phyloP scores from a whole-genome alignment of 2,888 invertebrate species.

The Nemoura dubitans region DNA sequence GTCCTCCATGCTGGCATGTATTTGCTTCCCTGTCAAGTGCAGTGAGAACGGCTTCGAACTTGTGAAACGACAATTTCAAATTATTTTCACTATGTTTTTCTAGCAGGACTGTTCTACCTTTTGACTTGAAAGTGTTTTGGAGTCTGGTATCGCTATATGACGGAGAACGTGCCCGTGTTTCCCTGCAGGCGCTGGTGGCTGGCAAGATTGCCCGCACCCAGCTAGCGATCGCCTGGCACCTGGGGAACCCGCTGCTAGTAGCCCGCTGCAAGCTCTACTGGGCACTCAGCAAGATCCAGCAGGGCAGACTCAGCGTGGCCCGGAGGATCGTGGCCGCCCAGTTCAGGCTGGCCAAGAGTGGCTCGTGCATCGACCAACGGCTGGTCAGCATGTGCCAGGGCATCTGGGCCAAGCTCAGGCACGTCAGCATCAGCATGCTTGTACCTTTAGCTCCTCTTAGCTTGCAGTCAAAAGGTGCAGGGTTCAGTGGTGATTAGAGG shows the following conservation, averaged over 20 bases:
- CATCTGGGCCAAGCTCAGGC: constrained; percentile 84
- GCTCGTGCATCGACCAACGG: constrained; percentile 67
- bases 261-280: constrained; percentile 87
- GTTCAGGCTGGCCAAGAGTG: constrained; percentile 58
- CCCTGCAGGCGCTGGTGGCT: constrained; percentile 81
- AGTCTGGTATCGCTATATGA: too few relatives aligned
- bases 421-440: constrained; percentile 57
- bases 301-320: constrained; percentile 72
- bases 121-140: too few relatives aligned
- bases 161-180: too few relatives aligned
- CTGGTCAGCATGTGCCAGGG: constrained; percentile 85
- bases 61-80: too few relatives aligned
- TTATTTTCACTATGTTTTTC: too few relatives aligned
- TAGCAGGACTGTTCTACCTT: too few relatives aligned
- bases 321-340: constrained; percentile 69
- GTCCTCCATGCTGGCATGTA: too few relatives aligned
- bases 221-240: constrained; percentile 77
- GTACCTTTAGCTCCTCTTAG: constrained; percentile 50
- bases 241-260: constrained; percentile 83
- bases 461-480: too few relatives aligned
- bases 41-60: too few relatives aligned
- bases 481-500: too few relatives aligned
- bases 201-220: constrained; percentile 88
- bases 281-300: constrained; percentile 88
- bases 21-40: too few relatives aligned